Evolutionary conservation across 2,888 invertebrate genomes (phyloP).

Genomic region (Ectobius pallidus): DNA sequence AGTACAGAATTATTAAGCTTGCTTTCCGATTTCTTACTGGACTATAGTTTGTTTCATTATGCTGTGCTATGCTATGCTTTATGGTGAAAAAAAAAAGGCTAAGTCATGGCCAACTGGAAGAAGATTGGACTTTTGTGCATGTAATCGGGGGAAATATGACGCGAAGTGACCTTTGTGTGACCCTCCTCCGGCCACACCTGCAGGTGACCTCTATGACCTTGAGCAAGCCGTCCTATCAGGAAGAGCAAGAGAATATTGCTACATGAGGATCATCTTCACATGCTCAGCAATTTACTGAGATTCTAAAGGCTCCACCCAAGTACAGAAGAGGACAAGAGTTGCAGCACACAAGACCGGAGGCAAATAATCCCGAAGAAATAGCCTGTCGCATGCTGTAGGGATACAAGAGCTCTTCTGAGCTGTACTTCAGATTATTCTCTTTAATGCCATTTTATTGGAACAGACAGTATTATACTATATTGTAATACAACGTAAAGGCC

Average conservation of each 20-base stretch:
- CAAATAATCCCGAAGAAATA: background rate
- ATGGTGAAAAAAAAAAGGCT: background rate
- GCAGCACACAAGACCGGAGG: background rate
- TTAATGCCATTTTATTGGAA: background rate
- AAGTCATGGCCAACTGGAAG: slow-evolving; percentile 3
- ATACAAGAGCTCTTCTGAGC: background rate
- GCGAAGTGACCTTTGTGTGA: slow-evolving; percentile 23
- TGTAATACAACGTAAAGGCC: no score
- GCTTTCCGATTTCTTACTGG: no score
- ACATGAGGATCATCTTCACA: slow-evolving; percentile 19
- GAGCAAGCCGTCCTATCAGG: slow-evolving; percentile 26
- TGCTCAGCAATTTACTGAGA: slow-evolving; percentile 4
- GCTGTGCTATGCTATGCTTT: no score
- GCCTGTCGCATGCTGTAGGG: background rate
- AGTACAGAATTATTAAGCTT: no score
- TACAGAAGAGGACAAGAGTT: background rate
- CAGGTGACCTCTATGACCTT: slow-evolving; percentile 23
- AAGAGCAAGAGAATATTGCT: slow-evolving; percentile 14
- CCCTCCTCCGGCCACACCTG: slow-evolving; percentile 28
- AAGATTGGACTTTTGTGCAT: slow-evolving; percentile 12
- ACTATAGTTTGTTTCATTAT: no score
- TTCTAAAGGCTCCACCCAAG: slow-evolving; percentile 3
- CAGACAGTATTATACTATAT: no score
- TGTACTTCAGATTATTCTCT: background rate
- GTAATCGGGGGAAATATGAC: slow-evolving; percentile 24